Evolutionary conservation across 1,140 invertebrate species (phyloP).

Genomic region (Oscheius sp.): DNA sequence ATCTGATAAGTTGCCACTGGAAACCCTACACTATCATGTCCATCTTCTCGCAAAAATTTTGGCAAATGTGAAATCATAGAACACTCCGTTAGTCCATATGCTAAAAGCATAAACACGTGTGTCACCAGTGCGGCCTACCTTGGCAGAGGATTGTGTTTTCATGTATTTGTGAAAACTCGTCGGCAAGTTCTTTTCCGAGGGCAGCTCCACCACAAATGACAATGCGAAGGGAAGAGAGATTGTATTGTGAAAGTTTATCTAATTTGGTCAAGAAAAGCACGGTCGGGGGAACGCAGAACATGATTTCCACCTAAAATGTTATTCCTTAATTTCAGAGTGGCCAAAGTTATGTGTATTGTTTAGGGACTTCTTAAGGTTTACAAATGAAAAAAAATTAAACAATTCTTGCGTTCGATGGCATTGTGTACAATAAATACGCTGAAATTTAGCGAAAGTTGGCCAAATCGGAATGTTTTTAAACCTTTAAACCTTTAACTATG

Average conservation of each 20-base stretch:
- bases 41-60: not conserved
- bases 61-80: conserved; percentile 34
- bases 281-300: conserved; percentile 61
- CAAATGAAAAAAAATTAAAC: too few species aligned
- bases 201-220: conserved; percentile 61
- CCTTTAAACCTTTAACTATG: too few species aligned
- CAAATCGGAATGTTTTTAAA: too few species aligned
- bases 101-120: too few species aligned
- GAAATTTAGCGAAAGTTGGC: too few species aligned
- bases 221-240: conserved; percentile 46
- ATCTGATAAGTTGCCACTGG: conserved; percentile 27
- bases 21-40: conserved; percentile 30
- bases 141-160: conserved; percentile 27
- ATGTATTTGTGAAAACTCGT: conserved; percentile 48
- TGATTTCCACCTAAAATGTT: too few species aligned
- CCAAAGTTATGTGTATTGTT: too few species aligned
- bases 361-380: too few species aligned
- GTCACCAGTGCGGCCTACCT: too few species aligned
- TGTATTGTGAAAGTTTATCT: conserved; percentile 59
- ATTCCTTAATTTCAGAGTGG: too few species aligned
- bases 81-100: conserved; percentile 45
- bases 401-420: too few species aligned
- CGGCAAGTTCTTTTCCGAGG: conserved; percentile 53
- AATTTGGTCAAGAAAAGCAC: conserved; percentile 62
- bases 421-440: too few species aligned